Evolutionary conservation across 2,797 vertebrate species (phyloP).

Genomic region (Helarctos malayanus): DNA sequence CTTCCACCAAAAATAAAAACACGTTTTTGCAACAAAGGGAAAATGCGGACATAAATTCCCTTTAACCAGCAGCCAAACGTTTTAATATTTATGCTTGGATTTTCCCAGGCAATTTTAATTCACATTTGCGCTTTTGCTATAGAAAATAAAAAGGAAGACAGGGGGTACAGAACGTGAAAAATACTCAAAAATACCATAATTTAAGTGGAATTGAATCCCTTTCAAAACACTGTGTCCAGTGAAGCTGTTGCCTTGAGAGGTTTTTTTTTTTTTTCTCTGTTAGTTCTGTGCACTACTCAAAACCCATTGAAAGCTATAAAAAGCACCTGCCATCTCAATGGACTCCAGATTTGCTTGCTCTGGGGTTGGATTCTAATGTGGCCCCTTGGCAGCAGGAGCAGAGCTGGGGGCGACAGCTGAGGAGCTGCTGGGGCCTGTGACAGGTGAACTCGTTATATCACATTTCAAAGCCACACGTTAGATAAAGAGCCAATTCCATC

Average conservation of each 20-base stretch:
- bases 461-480: conserved; percentile 74
- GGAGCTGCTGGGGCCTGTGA: conserved; percentile 53
- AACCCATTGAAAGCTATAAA: conserved; percentile 82
- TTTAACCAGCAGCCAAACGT: conserved; percentile 80
- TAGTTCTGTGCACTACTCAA: conserved; percentile 75
- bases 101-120: conserved; percentile 81
- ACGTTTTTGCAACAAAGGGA: conserved; percentile 58
- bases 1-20: conserved; percentile 47
- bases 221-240: conserved; percentile 79
- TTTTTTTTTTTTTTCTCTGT: conserved; percentile 58
- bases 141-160: conserved; percentile 71
- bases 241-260: conserved; percentile 68
- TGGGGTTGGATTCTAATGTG: conserved; percentile 70
- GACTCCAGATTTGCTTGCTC: conserved; percentile 82
- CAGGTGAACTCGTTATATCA: conserved; percentile 77
- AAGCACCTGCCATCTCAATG: conserved; percentile 75
- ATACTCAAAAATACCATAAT: conserved; percentile 79
- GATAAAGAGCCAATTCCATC: conserved; percentile 80
- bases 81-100: conserved; percentile 70
- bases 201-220: conserved; percentile 80
- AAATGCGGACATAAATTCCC: conserved; percentile 57
- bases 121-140: conserved; percentile 38
- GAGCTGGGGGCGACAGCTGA: conserved; percentile 63
- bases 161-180: conserved; percentile 50
- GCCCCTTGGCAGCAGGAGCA: conserved; percentile 71